These are phyloP conservation scores for Onychorhynchus coronatus DNA, from an alignment of 2,113 vertebrate species.

Conservation along the genomic window DNA sequence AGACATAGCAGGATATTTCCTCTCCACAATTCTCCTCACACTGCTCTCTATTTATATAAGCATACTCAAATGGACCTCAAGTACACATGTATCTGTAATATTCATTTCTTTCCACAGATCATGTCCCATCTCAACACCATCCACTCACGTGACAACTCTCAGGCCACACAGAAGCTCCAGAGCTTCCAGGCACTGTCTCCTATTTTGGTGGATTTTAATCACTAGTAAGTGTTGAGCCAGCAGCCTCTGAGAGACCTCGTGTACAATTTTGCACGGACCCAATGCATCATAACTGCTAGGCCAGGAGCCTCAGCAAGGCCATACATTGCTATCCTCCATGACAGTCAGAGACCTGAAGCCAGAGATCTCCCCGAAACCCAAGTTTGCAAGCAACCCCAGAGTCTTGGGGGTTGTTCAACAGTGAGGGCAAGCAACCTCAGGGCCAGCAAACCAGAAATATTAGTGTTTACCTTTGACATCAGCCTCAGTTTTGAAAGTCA, in stretches of 20 bases:
- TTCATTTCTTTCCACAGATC: background rate
- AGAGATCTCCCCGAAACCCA: background rate
- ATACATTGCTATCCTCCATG: accelerated
- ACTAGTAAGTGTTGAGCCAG: background rate
- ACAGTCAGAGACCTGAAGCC: background rate
- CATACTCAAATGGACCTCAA: background rate
- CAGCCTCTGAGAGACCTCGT: background rate
- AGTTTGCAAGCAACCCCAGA: background rate
- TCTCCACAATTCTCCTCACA: background rate
- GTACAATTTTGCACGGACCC: background rate
- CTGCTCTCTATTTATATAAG: background rate
- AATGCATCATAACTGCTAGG: background rate
- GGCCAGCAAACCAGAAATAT: background rate
- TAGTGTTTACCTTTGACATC: background rate
- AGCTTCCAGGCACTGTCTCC: background rate
- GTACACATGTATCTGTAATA: background rate
- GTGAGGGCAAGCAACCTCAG: background rate
- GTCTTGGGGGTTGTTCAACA: background rate
- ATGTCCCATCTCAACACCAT: background rate
- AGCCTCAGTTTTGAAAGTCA: background rate
- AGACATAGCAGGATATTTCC: background rate
- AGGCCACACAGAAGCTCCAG: background rate
- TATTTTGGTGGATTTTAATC: background rate
- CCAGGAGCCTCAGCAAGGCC: background rate
- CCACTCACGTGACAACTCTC: background rate